phyloP scores from a whole-genome alignment of 23 tunicate genomes.

The Ascidia mentula region DNA sequence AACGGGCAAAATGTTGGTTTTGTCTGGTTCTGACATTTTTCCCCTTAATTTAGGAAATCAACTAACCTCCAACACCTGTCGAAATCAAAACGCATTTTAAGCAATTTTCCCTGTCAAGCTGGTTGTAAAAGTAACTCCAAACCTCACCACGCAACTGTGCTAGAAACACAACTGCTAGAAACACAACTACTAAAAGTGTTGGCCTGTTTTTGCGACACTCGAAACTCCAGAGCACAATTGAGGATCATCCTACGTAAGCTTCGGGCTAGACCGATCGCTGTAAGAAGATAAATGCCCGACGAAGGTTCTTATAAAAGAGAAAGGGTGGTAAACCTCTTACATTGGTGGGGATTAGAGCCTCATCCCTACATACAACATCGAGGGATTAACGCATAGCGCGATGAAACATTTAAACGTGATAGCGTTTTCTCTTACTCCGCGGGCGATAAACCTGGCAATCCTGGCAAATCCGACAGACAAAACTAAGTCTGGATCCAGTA shows the following conservation, averaged over 20 bases:
- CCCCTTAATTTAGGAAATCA: too few relatives aligned
- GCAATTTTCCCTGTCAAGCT: too few relatives aligned
- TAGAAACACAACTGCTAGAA: too few relatives aligned
- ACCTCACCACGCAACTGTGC: too few relatives aligned
- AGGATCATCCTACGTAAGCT: constrained; percentile 5
- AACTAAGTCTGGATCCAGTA: constrained; percentile 9
- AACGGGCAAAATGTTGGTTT: constrained; percentile 50
- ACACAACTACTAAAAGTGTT: too few relatives aligned
- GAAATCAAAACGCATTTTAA: too few relatives aligned
- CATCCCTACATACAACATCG: not conserved
- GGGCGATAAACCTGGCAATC: constrained; percentile 9
- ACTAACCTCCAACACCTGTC: too few relatives aligned
- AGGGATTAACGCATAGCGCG: not conserved
- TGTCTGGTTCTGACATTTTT: constrained; percentile 29
- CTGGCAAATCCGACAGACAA: constrained; percentile 41
- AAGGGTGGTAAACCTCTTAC: constrained; percentile 14
- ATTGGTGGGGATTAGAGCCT: constrained; percentile 10
- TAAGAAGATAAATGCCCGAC: constrained; percentile 9
- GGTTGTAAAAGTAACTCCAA: too few relatives aligned
- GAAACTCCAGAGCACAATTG: constrained; percentile 11
- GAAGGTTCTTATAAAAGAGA: constrained; percentile 2
- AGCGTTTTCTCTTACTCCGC: constrained; percentile 5
- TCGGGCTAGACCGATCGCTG: not conserved
- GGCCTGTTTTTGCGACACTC: not conserved
- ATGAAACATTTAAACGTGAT: constrained; percentile 3